Evolutionary conservation across 2,888 invertebrate genomes (phyloP).

Genomic region (Adineta ricciae): DNA sequence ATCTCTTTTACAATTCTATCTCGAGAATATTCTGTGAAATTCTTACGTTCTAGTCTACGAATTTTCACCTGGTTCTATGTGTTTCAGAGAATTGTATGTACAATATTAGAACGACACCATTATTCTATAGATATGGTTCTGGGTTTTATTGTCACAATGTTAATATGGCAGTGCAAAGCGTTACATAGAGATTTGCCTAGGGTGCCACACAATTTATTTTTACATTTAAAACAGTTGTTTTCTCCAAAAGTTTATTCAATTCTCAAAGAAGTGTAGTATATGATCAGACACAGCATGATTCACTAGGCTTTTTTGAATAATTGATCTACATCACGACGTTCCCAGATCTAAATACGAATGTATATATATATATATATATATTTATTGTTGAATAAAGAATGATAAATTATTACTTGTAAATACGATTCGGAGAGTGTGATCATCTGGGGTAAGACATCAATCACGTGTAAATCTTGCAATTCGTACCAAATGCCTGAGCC

Average conservation of each 20-base stretch:
- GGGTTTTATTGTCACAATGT: neutral
- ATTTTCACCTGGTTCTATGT: neutral
- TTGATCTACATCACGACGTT: neutral
- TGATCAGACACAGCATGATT: neutral
- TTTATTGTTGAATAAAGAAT: too few species aligned
- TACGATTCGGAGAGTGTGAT: conserved; percentile 96
- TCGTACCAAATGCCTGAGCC: conserved; percentile 76
- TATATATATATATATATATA: too few species aligned
- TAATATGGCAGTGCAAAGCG: neutral
- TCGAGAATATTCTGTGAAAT: neutral
- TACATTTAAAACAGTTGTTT: neutral
- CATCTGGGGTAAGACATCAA: conserved; percentile 96
- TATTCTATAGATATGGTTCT: neutral
- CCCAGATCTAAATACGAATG: neutral
- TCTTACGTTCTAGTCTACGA: neutral
- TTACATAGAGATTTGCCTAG: neutral
- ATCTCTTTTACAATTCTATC: neutral
- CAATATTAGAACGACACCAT: neutral
- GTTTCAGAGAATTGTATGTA: neutral
- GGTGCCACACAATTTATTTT: neutral
- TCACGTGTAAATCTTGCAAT: conserved; percentile 88
- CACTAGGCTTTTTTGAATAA: neutral
- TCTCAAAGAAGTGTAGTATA: neutral
- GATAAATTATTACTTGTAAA: conserved; percentile 64
- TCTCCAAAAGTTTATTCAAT: neutral